Conservation (phyloP, 2,113 vertebrate genomes). For the Colaptes auratus region DNA sequence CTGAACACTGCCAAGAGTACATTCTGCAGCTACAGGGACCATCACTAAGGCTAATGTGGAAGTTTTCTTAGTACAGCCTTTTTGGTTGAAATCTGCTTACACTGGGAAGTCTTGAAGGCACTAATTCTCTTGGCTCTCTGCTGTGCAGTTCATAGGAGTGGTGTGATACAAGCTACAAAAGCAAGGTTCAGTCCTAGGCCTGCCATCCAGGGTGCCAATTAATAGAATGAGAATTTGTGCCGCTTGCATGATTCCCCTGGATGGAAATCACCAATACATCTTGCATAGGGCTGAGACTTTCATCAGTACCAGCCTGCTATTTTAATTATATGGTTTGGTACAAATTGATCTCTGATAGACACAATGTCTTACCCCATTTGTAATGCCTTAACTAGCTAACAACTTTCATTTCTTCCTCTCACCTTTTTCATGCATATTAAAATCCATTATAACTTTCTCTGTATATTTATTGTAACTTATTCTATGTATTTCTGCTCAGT, state of each 20-base stretch:
- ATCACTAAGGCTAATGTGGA: not conserved
- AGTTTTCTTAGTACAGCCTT: not conserved
- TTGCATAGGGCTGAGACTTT: not conserved
- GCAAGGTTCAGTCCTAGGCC: not conserved
- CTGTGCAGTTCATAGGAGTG: not conserved
- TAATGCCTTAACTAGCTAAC: not conserved
- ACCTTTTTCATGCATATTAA: not conserved
- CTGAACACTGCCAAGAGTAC: not conserved
- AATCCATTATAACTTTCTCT: not conserved
- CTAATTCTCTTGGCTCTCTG: not conserved
- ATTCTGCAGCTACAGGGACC: not conserved
- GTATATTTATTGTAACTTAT: not conserved
- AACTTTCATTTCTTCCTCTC: not conserved
- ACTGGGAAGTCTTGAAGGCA: not conserved
- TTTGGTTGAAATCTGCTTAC: not conserved
- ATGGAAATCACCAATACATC: not conserved
- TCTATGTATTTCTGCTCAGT: not conserved
- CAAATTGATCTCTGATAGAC: constrained; percentile 3
- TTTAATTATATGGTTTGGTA: not conserved
- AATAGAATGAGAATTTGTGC: not conserved
- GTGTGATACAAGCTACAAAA: not conserved
- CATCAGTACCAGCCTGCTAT: not conserved
- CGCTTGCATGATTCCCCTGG: not conserved
- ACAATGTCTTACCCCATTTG: constrained; percentile 10
- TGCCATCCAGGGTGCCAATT: not conserved